phyloP scores from a whole-genome alignment of 2,797 vertebrate species.

The Xenopus petersii region DNA sequence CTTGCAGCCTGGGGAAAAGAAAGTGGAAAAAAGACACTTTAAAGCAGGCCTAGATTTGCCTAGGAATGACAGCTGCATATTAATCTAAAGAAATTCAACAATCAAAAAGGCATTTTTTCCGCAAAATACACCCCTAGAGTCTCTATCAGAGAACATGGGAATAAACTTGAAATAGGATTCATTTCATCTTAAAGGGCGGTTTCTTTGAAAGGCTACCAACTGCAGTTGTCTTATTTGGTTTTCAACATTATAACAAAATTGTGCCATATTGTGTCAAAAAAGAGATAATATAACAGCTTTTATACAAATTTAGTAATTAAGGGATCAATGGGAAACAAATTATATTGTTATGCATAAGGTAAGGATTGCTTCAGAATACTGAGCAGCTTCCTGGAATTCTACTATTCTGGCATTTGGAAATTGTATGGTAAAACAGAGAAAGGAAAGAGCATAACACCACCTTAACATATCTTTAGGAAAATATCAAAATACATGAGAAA shows the following conservation, averaged over 20 bases:
- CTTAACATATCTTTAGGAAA: too few species aligned
- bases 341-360: conserved; percentile 60
- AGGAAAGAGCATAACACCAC: too few species aligned
- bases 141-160: conserved; percentile 77
- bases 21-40: conserved; percentile 70
- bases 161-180: conserved; percentile 94
- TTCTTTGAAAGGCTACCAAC: conserved; percentile 91
- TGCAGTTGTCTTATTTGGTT: conserved; percentile 80
- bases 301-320: conserved; percentile 92
- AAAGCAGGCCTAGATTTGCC: conserved; percentile 89
- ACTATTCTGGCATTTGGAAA: neutral
- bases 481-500: too few species aligned
- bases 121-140: conserved; percentile 87
- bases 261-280: conserved; percentile 94
- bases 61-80: conserved; percentile 97
- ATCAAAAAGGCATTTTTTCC: conserved; percentile 89
- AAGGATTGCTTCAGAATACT: conserved; percentile 57
- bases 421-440: too few species aligned
- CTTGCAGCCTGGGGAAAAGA: conserved; percentile 80
- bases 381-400: conserved; percentile 49
- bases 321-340: conserved; percentile 68
- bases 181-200: conserved; percentile 93
- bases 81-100: conserved; percentile 96
- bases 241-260: conserved; percentile 88
- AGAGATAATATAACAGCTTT: conserved; percentile 83